Conservation (phyloP, 1,140 invertebrate genomes). For the Mycetomoellerius zeteki region DNA sequence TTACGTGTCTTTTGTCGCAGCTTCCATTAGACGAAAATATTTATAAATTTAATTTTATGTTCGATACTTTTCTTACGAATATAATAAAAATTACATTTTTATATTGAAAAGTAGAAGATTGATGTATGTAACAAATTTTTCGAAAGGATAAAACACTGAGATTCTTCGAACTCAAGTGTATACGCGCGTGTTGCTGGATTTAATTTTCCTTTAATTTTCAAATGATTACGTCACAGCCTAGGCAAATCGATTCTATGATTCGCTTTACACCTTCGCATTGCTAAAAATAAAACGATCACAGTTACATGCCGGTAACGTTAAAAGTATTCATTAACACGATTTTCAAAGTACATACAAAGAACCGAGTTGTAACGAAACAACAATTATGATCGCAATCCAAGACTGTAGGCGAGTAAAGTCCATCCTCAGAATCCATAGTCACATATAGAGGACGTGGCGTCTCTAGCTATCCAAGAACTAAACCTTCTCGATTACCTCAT, state of each 20-base stretch:
- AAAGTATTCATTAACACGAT: constrained; percentile 5
- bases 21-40: neutral
- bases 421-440: constrained; percentile 25
- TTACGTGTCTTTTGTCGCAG: neutral
- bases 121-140: neutral
- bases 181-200: neutral
- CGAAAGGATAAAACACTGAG: neutral
- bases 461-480: constrained; percentile 10
- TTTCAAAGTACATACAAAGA: constrained; percentile 13
- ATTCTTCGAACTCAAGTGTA: neutral
- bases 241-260: constrained; percentile 29
- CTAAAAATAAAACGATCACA: constrained; percentile 43
- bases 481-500: constrained; percentile 63
- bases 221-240: neutral
- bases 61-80: neutral
- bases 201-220: neutral
- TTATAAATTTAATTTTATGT: neutral
- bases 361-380: neutral
- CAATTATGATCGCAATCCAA: constrained; percentile 1
- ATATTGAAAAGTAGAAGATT: neutral
- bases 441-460: neutral
- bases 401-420: neutral
- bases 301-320: neutral
- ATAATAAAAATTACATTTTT: neutral
- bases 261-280: constrained; percentile 2